A percentile compares a stretch with the other conserved stretches of the same genome.
These are phyloP conservation scores for Petromus typicus DNA, from an alignment of 2,113 vertebrate genomes.

Conservation along the genomic window DNA sequence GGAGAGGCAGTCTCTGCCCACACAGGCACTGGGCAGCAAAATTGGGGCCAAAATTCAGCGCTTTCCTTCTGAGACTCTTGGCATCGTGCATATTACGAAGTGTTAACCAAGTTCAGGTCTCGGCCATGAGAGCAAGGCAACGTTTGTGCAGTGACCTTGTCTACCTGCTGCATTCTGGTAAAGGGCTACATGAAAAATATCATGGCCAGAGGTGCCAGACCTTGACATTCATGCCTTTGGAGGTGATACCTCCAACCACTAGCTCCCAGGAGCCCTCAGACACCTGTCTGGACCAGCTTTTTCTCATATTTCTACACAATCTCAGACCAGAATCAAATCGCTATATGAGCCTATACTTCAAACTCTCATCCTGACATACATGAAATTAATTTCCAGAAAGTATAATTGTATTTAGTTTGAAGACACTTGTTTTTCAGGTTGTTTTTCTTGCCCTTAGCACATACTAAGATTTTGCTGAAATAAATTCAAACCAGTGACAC, in stretches of 20 bases:
- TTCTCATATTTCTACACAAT: neutral
- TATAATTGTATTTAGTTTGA: neutral
- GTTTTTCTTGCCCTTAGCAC: constrained; percentile 21
- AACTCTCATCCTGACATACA: neutral
- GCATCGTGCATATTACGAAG: neutral
- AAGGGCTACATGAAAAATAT: neutral
- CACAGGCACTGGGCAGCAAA: neutral
- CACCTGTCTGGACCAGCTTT: neutral
- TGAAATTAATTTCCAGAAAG: constrained; percentile 34
- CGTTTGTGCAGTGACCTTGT: constrained; percentile 1
- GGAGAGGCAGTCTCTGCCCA: neutral
- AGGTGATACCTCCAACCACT: neutral
- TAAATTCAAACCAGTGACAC: constrained; percentile 15
- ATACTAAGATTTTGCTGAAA: constrained; percentile 57
- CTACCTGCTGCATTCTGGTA: neutral
- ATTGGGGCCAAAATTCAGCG: neutral
- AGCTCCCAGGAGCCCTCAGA: neutral
- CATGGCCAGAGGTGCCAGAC: neutral
- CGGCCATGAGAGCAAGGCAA: neutral
- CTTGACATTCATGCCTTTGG: neutral
- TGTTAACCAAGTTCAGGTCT: neutral
- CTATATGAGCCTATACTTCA: neutral
- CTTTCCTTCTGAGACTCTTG: neutral
- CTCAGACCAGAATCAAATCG: neutral
- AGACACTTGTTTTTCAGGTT: constrained; percentile 49